phyloP scores from a whole-genome alignment of 2,797 vertebrate species.

The Phalanger gymnotis region DNA sequence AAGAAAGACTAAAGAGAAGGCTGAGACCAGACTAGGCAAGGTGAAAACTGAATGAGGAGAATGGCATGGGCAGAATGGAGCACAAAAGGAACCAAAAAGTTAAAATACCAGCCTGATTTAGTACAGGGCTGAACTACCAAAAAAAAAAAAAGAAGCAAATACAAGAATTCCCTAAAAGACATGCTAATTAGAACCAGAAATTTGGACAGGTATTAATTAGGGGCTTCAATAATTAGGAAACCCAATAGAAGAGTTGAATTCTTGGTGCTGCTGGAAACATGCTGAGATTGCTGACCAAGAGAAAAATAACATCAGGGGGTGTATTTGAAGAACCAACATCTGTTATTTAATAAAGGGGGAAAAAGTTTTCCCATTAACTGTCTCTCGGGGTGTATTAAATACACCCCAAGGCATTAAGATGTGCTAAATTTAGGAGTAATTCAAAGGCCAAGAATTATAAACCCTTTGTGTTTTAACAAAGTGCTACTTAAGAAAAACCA shows the following conservation, averaged over 20 bases:
- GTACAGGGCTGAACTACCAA: neutral
- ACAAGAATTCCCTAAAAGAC: neutral
- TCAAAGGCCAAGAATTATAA: neutral
- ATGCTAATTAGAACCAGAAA: neutral
- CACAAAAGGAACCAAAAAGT: constrained; percentile 12
- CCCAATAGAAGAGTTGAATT: constrained; percentile 50
- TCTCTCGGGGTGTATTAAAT: neutral
- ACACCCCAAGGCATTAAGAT: neutral
- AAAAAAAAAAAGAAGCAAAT: constrained; percentile 8
- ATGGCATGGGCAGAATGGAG: neutral
- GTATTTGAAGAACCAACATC: neutral
- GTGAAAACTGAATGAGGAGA: constrained; percentile 27
- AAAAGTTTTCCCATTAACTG: neutral
- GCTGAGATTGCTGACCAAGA: neutral
- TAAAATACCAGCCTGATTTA: neutral
- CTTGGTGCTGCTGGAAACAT: neutral
- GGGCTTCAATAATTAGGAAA: constrained; percentile 20
- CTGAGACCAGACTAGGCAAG: neutral
- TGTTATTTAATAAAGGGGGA: neutral
- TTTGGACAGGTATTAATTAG: constrained; percentile 38
- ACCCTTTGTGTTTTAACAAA: neutral
- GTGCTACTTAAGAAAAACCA: neutral
- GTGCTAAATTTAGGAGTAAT: neutral
- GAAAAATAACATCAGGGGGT: neutral
- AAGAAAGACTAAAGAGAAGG: neutral